These are phyloP conservation scores for Pelobates cultripes DNA, from an alignment of 2,797 vertebrate genomes.

Conservation along the genomic window DNA sequence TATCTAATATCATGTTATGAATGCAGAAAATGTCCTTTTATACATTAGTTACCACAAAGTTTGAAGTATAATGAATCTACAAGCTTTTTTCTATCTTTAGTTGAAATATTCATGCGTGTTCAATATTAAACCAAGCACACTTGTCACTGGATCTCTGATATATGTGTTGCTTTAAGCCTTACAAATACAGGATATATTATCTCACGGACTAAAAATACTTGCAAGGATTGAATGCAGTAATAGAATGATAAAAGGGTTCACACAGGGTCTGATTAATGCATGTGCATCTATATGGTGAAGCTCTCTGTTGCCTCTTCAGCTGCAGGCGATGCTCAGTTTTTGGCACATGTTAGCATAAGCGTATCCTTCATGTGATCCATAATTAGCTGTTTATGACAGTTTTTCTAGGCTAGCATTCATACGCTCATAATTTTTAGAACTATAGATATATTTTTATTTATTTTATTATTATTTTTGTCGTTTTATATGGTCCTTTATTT, in stretches of 20 bases:
- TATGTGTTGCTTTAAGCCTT: slow-evolving; percentile 25
- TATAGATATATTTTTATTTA: not conserved
- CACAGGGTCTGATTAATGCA: slow-evolving; percentile 28
- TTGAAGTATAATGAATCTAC: not conserved
- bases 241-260: slow-evolving; percentile 9
- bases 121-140: not conserved
- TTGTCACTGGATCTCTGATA: not conserved
- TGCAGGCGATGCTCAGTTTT: slow-evolving; percentile 33
- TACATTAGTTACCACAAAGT: not conserved
- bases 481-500: slow-evolving; percentile 34
- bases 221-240: slow-evolving; percentile 10
- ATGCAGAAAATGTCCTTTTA: not conserved
- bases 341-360: slow-evolving; percentile 23
- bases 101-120: not conserved
- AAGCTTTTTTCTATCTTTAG: not conserved
- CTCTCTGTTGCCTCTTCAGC: slow-evolving; percentile 22
- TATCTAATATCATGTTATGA: not conserved
- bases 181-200: slow-evolving; percentile 10
- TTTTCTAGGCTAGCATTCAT: slow-evolving; percentile 25
- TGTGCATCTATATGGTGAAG: slow-evolving; percentile 26
- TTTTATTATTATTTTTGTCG: slow-evolving; percentile 44
- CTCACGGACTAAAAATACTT: slow-evolving; percentile 22
- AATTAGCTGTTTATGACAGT: slow-evolving; percentile 41
- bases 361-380: slow-evolving; percentile 23
- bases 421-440: slow-evolving; percentile 23